These are phyloP conservation scores for Tholera decimalis DNA, from an alignment of 2,888 invertebrate genomes.

Conservation along the genomic window DNA sequence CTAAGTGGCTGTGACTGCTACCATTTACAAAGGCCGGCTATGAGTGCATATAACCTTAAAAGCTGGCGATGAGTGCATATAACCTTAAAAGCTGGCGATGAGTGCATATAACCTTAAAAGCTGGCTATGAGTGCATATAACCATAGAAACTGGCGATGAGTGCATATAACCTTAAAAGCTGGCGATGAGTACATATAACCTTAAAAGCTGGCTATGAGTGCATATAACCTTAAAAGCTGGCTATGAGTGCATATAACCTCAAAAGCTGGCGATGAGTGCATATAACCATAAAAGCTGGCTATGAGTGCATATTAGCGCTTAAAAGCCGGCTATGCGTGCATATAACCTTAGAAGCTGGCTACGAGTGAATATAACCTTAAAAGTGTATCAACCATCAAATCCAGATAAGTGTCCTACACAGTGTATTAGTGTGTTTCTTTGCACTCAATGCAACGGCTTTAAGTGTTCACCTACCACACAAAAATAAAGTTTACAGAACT, in stretches of 20 bases:
- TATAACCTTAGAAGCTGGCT: not conserved
- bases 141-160: not conserved
- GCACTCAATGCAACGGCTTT: not conserved
- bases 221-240: not conserved
- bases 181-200: not conserved
- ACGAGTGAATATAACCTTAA: conserved; percentile 1
- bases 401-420: not conserved
- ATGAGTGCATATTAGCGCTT: no score
- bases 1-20: conserved; percentile 29
- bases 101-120: not conserved
- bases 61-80: no score
- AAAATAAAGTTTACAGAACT: conserved; percentile 29
- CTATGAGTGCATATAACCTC: not conserved
- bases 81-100: not conserved
- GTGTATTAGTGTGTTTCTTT: not conserved
- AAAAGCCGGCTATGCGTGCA: not conserved
- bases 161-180: not conserved
- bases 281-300: no score
- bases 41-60: conserved; percentile 16
- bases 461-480: not conserved
- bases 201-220: not conserved
- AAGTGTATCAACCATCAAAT: conserved; percentile 5
- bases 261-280: no score
- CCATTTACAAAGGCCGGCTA: not conserved
- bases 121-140: not conserved